Percentiles rank a stretch among this genome's conserved stretches.
Conservation (phyloP, 2,113 vertebrate genomes). For the Nyctereutes procyonoides region DNA sequence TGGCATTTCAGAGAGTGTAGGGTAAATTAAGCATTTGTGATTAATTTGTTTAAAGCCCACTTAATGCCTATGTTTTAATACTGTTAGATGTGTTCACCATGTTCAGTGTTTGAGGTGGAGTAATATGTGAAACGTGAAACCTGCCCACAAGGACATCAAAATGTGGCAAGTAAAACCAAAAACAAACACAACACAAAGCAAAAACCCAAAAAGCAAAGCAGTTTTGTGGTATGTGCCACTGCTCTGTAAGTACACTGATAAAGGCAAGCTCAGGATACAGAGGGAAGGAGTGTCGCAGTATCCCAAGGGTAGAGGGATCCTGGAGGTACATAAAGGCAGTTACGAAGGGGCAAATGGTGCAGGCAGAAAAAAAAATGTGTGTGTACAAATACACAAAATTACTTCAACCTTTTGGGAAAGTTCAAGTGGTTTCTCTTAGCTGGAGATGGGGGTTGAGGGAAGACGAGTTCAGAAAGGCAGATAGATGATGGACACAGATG, state of each 20-base stretch:
- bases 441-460: neutral
- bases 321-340: fast-evolving
- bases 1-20: neutral
- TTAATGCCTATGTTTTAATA: neutral
- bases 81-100: fast-evolving
- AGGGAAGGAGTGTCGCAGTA: neutral
- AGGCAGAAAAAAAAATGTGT: neutral
- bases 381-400: too few relatives aligned
- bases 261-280: fast-evolving
- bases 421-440: too few relatives aligned
- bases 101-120: neutral
- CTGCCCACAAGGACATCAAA: fast-evolving
- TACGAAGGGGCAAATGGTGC: neutral
- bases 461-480: neutral
- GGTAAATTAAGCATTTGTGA: fast-evolving
- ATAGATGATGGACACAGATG: fast-evolving
- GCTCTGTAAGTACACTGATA: fast-evolving
- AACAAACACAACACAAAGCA: neutral
- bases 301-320: fast-evolving
- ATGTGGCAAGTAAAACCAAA: neutral
- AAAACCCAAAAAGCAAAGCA: neutral
- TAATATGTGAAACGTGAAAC: neutral
- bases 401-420: neutral
- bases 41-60: too few relatives aligned
- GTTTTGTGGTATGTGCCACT: fast-evolving